Percentiles rank a stretch among this genome's conserved stretches.
Conservation (phyloP, 2,888 invertebrate species). For the Eubasilissa splendida region DNA sequence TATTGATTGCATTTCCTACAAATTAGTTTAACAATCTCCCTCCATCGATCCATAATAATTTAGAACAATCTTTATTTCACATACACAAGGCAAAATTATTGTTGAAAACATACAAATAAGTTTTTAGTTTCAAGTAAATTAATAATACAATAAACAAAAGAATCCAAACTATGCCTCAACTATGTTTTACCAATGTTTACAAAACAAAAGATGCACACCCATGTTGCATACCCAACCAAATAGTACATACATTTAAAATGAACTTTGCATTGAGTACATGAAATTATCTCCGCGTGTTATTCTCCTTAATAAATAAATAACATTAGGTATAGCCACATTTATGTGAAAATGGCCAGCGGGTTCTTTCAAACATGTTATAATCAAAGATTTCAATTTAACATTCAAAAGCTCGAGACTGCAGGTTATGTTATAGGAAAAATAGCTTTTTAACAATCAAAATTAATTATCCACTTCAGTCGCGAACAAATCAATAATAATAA, state of each 20-base stretch:
- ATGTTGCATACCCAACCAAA: neutral
- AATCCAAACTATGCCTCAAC: conserved; percentile 26
- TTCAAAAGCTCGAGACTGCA: conserved; percentile 19
- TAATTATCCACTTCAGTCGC: no score
- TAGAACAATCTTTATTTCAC: conserved; percentile 44
- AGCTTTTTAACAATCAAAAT: no score
- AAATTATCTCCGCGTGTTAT: conserved; percentile 36
- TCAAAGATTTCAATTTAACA: conserved; percentile 20
- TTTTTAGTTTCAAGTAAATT: conserved; percentile 14
- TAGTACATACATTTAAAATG: conserved; percentile 6
- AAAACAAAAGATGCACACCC: neutral
- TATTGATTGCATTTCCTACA: conserved; percentile 47
- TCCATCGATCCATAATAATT: conserved; percentile 32
- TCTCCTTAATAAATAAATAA: conserved; percentile 47
- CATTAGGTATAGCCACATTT: conserved; percentile 46
- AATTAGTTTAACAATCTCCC: conserved; percentile 48
- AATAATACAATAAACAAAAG: conserved; percentile 9
- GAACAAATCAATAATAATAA: no score
- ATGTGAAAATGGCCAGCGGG: conserved; percentile 13
- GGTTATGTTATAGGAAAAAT: neutral
- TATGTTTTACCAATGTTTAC: conserved; percentile 11
- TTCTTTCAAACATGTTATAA: conserved; percentile 11
- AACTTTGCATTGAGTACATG: conserved; percentile 46
- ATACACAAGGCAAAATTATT: conserved; percentile 45
- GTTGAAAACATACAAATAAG: conserved; percentile 22